phyloP scores from a whole-genome alignment of 2,113 vertebrate species.

The Melanerpes aurifrons region DNA sequence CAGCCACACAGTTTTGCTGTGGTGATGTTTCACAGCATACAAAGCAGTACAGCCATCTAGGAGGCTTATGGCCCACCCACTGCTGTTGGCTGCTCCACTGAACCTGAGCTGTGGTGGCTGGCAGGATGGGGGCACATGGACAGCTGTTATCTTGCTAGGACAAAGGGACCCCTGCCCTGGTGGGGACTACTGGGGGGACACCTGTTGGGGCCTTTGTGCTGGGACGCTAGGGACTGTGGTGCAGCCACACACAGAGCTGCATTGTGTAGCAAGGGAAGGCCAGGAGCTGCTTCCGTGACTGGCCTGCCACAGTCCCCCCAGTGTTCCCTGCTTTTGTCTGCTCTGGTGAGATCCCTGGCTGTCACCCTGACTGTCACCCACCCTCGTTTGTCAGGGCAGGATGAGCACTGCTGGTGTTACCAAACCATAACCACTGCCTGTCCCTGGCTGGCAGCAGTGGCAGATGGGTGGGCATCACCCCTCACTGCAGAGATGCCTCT shows the following conservation, averaged over 20 bases:
- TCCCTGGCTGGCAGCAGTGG: background rate
- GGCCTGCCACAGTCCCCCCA: background rate
- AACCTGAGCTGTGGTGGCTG: background rate
- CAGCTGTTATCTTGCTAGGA: slow-evolving; percentile 31
- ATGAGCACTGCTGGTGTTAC: background rate
- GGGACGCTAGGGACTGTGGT: background rate
- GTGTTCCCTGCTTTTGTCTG: background rate
- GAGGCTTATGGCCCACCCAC: background rate
- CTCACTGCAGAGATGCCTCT: background rate
- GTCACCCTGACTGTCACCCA: background rate
- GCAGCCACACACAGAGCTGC: background rate
- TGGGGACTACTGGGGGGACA: background rate
- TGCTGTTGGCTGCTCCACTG: background rate
- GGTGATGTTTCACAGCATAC: background rate
- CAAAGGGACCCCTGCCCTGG: background rate
- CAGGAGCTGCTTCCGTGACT: background rate
- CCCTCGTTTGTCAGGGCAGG: background rate
- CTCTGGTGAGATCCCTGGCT: background rate
- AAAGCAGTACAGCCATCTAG: background rate
- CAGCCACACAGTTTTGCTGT: background rate
- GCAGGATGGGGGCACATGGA: background rate
- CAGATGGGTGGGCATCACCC: background rate
- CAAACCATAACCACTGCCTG: background rate
- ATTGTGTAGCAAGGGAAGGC: background rate
- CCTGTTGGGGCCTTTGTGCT: slow-evolving; percentile 45